Base-by-base conservation (phyloP, 2,797 vertebrate species). In the Urophycis tenuis region DNA sequence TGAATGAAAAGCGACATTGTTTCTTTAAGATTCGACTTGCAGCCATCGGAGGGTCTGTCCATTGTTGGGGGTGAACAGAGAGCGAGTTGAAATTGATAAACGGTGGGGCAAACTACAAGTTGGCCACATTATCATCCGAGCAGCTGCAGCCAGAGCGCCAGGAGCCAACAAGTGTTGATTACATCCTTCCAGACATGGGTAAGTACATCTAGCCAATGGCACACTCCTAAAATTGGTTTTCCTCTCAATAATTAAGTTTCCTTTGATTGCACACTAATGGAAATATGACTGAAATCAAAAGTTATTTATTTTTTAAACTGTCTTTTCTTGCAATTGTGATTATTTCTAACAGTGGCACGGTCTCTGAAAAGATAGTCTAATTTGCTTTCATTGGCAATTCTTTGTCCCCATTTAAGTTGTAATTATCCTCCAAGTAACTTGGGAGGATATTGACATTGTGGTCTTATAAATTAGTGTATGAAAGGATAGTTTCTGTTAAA, bases 1-100 rank as follows among this genome's bases (percentile, higher is more conserved):
- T 84, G 82, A 89, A 88, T 93, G 90, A 94, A 93, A 92, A 90
- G 91, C 83, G 85, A 88, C 92, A 91, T 94, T 94, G 93, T 93
- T 90, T 91, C 92, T 92, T 92, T 92, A 92, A 92, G 90, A 86
- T 91, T 86, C 86, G 88, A 77, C 79, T 88, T 33, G 88, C 87
- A 88, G 87, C 79, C 85, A 83, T 89, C 89, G 36, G 82, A 81
- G 83, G 84, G 73, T 88, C 88, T 92, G 92, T 92, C 86, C 89
- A 91, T 92, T 93, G 92, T 93, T 90, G 85, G 77, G 78, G 85
- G 84, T n/a, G 85, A 87, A 88, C 86, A 89, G 86, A 87, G 82
- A 84, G 86, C 15, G 81, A 89, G 85, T 85, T 87, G 87, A 91
- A 89, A 88, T 89, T 92, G 88, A 91, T 90, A 90, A 89, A 89